phyloP scores from a whole-genome alignment of 2,797 vertebrate species.

The Acanthurus lineatus region DNA sequence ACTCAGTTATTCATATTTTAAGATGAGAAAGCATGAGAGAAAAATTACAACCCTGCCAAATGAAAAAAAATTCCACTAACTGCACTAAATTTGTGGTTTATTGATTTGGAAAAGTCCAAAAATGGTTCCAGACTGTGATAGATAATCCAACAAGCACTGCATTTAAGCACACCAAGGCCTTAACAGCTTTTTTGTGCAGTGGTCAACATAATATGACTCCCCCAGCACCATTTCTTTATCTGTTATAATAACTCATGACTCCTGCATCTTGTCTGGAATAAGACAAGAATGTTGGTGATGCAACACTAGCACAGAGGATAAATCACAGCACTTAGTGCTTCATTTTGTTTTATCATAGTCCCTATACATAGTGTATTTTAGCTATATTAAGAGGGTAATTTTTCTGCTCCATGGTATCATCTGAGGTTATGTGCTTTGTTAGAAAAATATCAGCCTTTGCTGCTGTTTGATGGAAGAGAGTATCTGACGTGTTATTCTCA shows the following conservation, averaged over 20 bases:
- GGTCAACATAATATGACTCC: no score
- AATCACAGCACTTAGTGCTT: conserved; percentile 22
- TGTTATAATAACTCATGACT: background rate
- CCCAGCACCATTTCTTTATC: no score
- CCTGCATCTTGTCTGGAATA: background rate
- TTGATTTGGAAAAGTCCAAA: background rate
- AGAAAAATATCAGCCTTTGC: background rate
- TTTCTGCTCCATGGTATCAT: conserved; percentile 1
- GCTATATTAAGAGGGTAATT: background rate
- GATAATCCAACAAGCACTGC: background rate
- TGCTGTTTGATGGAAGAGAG: conserved; percentile 12
- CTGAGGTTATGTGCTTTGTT: conserved; percentile 2
- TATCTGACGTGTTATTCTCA: conserved; percentile 11
- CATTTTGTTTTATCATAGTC: background rate
- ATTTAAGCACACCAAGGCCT: background rate
- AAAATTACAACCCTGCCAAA: background rate
- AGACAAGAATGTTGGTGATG: conserved; percentile 3
- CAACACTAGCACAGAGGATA: background rate
- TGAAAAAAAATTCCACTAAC: background rate
- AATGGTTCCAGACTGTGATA: background rate
- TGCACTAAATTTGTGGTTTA: background rate
- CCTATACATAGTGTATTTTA: background rate
- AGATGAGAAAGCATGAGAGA: background rate
- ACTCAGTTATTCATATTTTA: background rate
- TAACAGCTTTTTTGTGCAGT: no score